A percentile compares a stretch with the other conserved stretches of the same genome.
Evolutionary conservation across 2,888 invertebrate genomes (phyloP).

Genomic region (Auanema freiburgensis): DNA sequence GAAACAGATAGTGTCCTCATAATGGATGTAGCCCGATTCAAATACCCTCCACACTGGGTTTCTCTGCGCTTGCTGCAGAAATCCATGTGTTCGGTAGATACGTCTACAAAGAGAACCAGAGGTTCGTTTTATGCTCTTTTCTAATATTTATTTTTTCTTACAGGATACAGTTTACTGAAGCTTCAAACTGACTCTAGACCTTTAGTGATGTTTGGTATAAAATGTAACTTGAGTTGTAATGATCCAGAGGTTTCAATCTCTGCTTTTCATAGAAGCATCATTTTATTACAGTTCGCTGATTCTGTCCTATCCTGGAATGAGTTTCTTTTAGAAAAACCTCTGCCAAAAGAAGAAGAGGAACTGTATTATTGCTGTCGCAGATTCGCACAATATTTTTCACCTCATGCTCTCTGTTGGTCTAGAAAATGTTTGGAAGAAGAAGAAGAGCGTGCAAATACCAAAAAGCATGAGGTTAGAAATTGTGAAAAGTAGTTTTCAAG

Average conservation of each 20-base stretch:
- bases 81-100: slow-evolving; percentile 64
- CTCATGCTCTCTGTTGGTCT: slow-evolving; percentile 42
- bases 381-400: slow-evolving; percentile 47
- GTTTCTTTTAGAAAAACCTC: slow-evolving; percentile 34
- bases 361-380: slow-evolving; percentile 27
- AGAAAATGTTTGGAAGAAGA: slow-evolving; percentile 38
- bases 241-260: slow-evolving; percentile 30
- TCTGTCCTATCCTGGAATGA: slow-evolving; percentile 40
- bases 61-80: slow-evolving; percentile 59
- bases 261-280: too few species aligned
- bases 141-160: slow-evolving; percentile 1
- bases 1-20: slow-evolving; percentile 63
- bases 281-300: slow-evolving; percentile 32
- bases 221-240: slow-evolving; percentile 39
- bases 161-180: slow-evolving; percentile 30
- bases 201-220: slow-evolving; percentile 47
- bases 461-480: not conserved
- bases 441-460: slow-evolving; percentile 8
- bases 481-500: not conserved
- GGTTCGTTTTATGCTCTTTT: slow-evolving; percentile 58
- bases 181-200: slow-evolving; percentile 38
- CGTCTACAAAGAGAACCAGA: slow-evolving; percentile 48
- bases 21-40: slow-evolving; percentile 67
- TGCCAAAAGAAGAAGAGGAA: slow-evolving; percentile 40
- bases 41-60: slow-evolving; percentile 67